Evolutionary conservation across 2,888 invertebrate species (phyloP), one percentile per base, ranked within the genome.

Genomic region (Hydriomena furcata): DNA sequence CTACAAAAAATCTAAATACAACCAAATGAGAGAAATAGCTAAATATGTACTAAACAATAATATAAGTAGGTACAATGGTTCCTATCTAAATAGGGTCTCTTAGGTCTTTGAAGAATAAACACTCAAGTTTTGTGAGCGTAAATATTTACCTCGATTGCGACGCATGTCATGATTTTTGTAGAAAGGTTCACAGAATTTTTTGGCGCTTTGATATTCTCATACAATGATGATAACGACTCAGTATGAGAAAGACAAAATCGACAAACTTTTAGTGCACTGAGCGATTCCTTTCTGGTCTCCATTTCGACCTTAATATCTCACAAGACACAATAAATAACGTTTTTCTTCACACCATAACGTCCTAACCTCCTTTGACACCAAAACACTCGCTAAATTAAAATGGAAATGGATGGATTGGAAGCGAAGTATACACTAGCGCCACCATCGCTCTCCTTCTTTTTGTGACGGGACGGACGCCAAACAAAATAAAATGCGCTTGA

Each of bases 121-220:
- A 17, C 2, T 17, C n/a, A n/a, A 17, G 4, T 17, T 3, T 17
- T 17, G 4, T 17, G 17, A 2, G 4, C 2, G 2, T 17, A 3
- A 3, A 17, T 43, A 55, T 58, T 71, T 92, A 95, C 95, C 94
- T 96, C 95, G 63, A 95, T 93, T 50, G 94, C 92, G 58, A 94
- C 91, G 74, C 94, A 94, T 42, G 95, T 94, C 93, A 95, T 93
- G 68, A 95, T 94, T 89, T 95, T 95, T 64, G 95, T 79, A 45
- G 94, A 91, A 65, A 95, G 88, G 62, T 94, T 93, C 63, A 94
- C 92, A 52, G 91, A 84, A 68, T 92, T 92, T 78, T 93, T 94
- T 66, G 87, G 83, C 55, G 81, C 75, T 58, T 89, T 81, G 60
- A 82, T 89, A 66, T 90, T 91, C 63, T 93, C 92, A 77, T 94